Evolutionary conservation across 2,888 invertebrate species (phyloP), one percentile per base, ranked within the genome.

Genomic region (Sceliomorpha sp.): DNA sequence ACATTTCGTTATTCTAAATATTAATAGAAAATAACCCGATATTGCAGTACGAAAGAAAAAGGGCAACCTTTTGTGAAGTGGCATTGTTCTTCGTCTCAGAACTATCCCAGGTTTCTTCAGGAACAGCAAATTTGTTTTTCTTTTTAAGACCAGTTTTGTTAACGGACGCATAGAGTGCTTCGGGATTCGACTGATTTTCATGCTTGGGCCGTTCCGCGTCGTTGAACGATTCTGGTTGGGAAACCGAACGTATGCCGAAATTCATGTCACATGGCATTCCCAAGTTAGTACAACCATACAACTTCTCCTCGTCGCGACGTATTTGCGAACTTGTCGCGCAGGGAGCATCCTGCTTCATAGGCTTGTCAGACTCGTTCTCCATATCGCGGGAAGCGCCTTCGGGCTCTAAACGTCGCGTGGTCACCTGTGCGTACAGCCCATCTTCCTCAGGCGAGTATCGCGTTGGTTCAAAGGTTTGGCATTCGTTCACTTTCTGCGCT

Each of bases 81-180:
- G 45, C 12, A 15, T 13, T 72, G 17, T 78, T 82, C 40, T 79
- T 80, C 17, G 77, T 74, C 32, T 83, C 82, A 1, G 77, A 44
- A 1, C 83, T 79, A 9, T 85, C 83, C 85, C 86, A 88, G 1
- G 83, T 77, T 70, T 87, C 82, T 0, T 86, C 85, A 1, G 84
- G 82, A 8, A 82, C 78, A 0, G 86, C 81, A 60, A 80, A 83
- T 7, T 79, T 73, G 12, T 39, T 74, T 15, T 84, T 85, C 50
- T 79, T 78, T 2, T 77, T 68, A 1, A 79, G 63, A 2, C 82
- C 83, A 6, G 80, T 73, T 37, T 87, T 88, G 64, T 87, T 86
- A 48, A 88, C 86, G n/a, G 88, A 87, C 0, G 87, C 87, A 17
- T 89, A 89, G 63, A 91, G 90, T 62, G 89, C 89, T 60, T 90